phyloP scores from a whole-genome alignment of 2,113 vertebrate species.

The Muntiacus reevesi region DNA sequence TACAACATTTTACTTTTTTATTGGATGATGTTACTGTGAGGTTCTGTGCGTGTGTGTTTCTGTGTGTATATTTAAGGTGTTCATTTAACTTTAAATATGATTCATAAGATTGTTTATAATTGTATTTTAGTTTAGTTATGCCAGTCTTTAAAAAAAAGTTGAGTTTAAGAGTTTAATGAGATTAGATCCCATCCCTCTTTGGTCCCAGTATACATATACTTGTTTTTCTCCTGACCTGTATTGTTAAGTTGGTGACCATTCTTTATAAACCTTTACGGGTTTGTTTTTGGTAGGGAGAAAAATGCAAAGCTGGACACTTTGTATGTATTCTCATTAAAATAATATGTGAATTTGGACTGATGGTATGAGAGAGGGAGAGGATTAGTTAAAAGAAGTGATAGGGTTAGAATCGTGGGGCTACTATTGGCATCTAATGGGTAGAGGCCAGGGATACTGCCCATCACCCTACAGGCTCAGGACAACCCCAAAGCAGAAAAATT shows the following conservation, averaged over 20 bases:
- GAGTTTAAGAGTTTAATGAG: neutral
- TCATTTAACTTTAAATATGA: neutral
- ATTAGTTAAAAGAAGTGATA: neutral
- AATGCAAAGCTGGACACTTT: neutral
- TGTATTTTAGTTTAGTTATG: constrained; percentile 36
- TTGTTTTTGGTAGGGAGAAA: constrained; percentile 11
- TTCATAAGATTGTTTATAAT: constrained; percentile 11
- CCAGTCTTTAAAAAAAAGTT: neutral
- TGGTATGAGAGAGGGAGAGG: neutral
- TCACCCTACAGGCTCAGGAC: neutral
- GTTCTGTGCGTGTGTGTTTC: neutral
- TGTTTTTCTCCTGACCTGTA: constrained; percentile 3
- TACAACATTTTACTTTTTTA: neutral
- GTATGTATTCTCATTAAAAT: constrained; percentile 36
- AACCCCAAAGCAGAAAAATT: neutral
- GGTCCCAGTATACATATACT: neutral
- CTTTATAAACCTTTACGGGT: neutral
- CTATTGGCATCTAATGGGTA: neutral
- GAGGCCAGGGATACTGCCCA: neutral
- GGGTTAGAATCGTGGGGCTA: neutral
- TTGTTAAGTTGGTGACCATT: neutral
- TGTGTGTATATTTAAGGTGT: neutral
- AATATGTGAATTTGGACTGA: neutral
- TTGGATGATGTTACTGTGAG: neutral
- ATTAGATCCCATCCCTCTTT: neutral